A percentile compares a stretch with the other conserved stretches of the same genome.
phyloP scores from a whole-genome alignment of 2,888 invertebrate genomes.

The Drosophila vallismaia region DNA sequence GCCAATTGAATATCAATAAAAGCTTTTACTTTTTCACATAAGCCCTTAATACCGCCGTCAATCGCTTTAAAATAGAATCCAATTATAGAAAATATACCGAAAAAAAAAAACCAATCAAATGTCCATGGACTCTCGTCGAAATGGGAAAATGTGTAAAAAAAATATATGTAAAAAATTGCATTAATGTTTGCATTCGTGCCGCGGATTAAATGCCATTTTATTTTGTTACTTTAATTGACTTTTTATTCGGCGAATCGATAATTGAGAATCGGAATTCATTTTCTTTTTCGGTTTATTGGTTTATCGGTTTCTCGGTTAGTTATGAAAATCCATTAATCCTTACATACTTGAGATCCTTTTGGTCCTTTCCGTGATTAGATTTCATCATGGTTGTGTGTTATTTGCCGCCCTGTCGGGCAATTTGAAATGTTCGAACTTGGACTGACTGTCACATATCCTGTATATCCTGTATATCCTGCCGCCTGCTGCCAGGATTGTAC shows the following conservation, averaged over 20 bases:
- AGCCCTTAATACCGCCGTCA: neutral
- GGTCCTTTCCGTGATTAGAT: conserved; percentile 28
- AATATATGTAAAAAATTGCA: neutral
- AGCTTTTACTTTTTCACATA: neutral
- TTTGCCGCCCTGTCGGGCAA: conserved; percentile 39
- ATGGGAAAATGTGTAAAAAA: no score
- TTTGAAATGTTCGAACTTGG: conserved; percentile 18
- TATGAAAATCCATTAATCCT: conserved; percentile 1
- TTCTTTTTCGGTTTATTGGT: no score
- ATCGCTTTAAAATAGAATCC: conserved; percentile 2
- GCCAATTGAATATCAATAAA: neutral
- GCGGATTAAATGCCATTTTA: neutral
- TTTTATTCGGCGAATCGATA: neutral
- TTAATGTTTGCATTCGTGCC: neutral
- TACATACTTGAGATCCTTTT: neutral
- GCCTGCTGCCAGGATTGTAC: neutral
- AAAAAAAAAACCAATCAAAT: neutral
- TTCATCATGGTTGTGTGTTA: conserved; percentile 37
- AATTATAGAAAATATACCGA: neutral
- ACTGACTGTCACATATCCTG: conserved; percentile 2
- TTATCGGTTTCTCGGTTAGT: neutral
- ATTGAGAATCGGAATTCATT: no score
- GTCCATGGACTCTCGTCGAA: neutral
- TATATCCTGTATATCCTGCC: no score
- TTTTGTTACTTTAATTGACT: conserved; percentile 1